phyloP scores from a whole-genome alignment of 2,797 vertebrate genomes.

The Phylloscopus collybita region DNA sequence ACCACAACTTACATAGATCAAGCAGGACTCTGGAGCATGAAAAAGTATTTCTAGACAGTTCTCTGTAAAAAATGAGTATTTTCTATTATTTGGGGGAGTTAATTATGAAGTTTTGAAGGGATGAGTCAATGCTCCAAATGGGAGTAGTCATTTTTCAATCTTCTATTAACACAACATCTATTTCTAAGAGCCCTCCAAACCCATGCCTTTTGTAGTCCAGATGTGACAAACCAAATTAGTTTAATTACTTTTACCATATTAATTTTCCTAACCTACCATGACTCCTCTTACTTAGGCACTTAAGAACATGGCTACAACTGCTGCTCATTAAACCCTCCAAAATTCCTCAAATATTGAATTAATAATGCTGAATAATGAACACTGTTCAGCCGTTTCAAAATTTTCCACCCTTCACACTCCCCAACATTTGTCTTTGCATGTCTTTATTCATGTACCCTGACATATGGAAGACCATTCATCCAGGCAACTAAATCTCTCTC shows the following conservation, averaged over 20 bases:
- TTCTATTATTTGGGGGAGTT: background rate
- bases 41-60: background rate
- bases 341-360: slow-evolving; percentile 4
- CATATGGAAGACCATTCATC: background rate
- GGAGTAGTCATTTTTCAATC: slow-evolving; percentile 5
- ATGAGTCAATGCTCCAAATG: background rate
- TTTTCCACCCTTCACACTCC: background rate
- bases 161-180: slow-evolving; percentile 41
- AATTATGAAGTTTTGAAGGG: slow-evolving; percentile 15
- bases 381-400: background rate
- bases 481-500: background rate
- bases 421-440: background rate
- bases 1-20: background rate
- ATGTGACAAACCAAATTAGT: slow-evolving; percentile 11
- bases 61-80: background rate
- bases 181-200: slow-evolving; percentile 42
- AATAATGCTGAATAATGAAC: slow-evolving; percentile 2
- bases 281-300: slow-evolving; percentile 13
- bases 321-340: background rate
- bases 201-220: slow-evolving; percentile 5
- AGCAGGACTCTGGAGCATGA: background rate
- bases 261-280: slow-evolving; percentile 21
- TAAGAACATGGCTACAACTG: background rate
- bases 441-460: background rate
- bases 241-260: slow-evolving; percentile 47